Conservation (phyloP, 2,113 vertebrate genomes). For the Mirounga angustirostris region DNA sequence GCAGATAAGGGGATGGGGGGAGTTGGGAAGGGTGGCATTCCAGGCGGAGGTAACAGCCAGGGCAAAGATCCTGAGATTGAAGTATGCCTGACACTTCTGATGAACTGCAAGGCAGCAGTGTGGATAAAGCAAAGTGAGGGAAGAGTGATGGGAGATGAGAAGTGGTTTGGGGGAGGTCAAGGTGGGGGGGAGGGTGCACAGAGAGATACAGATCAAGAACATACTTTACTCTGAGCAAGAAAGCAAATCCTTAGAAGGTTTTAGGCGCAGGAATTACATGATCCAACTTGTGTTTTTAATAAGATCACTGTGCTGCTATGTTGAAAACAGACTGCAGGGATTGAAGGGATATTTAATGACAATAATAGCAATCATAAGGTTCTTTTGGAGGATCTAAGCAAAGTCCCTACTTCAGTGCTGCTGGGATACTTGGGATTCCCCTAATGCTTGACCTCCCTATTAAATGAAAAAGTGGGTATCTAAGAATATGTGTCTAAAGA, state of each 20-base stretch:
- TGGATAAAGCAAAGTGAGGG: not conserved
- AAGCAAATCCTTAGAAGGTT: not conserved
- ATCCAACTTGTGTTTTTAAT: not conserved
- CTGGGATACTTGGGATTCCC: conserved; percentile 17
- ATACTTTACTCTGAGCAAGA: not conserved
- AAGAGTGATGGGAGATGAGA: not conserved
- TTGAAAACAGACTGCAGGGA: not conserved
- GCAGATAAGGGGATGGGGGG: not conserved
- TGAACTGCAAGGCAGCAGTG: not conserved
- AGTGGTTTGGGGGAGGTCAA: not conserved
- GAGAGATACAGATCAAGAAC: not conserved
- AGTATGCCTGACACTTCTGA: not conserved
- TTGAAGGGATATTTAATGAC: not conserved
- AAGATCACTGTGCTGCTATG: not conserved
- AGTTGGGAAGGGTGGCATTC: not conserved
- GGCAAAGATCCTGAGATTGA: not conserved
- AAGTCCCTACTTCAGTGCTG: not conserved
- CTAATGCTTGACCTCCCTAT: not conserved
- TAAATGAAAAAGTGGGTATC: conserved; percentile 7
- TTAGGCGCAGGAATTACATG: not conserved
- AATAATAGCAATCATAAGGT: not conserved
- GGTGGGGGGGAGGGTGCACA: accelerated
- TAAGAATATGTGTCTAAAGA: not conserved
- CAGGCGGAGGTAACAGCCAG: not conserved
- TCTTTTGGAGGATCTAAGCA: conserved; percentile 1